A percentile compares a stretch with the other conserved stretches of the same genome.
Conservation (phyloP, 2,888 invertebrate species). For the Oscheius onirici region DNA sequence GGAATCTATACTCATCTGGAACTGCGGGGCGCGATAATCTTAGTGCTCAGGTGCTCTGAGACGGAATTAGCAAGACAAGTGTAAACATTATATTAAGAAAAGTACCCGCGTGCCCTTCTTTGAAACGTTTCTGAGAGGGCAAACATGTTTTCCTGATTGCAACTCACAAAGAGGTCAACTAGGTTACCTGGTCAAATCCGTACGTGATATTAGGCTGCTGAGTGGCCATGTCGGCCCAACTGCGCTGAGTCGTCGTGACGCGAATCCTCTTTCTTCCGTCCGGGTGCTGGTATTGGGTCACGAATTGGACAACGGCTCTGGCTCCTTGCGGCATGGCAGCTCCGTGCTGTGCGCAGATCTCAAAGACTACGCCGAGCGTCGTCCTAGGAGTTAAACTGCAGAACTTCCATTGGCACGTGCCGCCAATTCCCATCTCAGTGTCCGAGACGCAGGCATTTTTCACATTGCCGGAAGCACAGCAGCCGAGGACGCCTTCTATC, state of each 20-base stretch:
- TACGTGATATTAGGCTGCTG: constrained; percentile 74
- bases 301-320: constrained; percentile 94
- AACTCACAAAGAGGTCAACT: background rate
- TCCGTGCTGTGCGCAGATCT: constrained; percentile 93
- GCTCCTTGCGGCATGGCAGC: constrained; percentile 82
- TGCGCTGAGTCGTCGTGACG: constrained; percentile 95
- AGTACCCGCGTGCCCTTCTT: too few species aligned
- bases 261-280: constrained; percentile 85
- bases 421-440: constrained; percentile 95
- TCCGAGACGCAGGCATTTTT: constrained; percentile 93
- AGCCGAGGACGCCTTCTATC: constrained; percentile 82
- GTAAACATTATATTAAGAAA: too few species aligned
- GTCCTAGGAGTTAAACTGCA: constrained; percentile 89
- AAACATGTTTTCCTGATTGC: background rate
- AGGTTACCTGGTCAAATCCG: constrained; percentile 74
- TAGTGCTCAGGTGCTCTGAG: constrained; percentile 97
- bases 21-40: too few species aligned
- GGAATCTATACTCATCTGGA: too few species aligned
- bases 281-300: constrained; percentile 97
- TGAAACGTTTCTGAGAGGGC: too few species aligned
- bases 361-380: constrained; percentile 93
- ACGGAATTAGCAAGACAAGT: constrained; percentile 85
- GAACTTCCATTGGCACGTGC: constrained; percentile 98
- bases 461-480: constrained; percentile 87
- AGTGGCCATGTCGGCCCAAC: constrained; percentile 90